These are phyloP conservation scores for Drosophila multiciliata DNA, from an alignment of 2,888 invertebrate species.

Conservation along the genomic window DNA sequence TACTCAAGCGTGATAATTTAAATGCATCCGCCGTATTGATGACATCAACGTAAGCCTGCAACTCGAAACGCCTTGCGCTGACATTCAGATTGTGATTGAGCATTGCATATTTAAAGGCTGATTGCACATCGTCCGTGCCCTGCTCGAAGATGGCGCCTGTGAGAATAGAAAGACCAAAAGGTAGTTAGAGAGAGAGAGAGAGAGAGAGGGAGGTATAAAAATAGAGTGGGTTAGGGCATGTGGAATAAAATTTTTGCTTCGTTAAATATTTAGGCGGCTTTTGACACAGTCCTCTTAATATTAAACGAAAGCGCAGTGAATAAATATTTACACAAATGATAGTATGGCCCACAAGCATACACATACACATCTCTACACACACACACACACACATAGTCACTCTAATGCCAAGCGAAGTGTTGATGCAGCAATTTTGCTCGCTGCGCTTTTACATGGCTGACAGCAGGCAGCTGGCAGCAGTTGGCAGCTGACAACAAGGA, in stretches of 20 bases:
- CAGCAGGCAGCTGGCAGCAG: slow-evolving; percentile 29
- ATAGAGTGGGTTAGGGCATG: slow-evolving; percentile 16
- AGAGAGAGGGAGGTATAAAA: slow-evolving; percentile 68
- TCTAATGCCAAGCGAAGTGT: slow-evolving; percentile 74
- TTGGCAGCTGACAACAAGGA: slow-evolving; percentile 25
- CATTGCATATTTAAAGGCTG: slow-evolving; percentile 96
- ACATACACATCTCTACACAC: slow-evolving; percentile 18
- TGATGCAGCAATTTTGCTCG: slow-evolving; percentile 78
- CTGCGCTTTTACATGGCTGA: slow-evolving; percentile 64
- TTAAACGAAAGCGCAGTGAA: slow-evolving; percentile 68
- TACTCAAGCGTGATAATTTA: slow-evolving; percentile 95
- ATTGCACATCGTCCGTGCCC: slow-evolving; percentile 95
- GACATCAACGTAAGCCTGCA: slow-evolving; percentile 95
- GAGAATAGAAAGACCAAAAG: slow-evolving; percentile 17
- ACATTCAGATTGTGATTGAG: slow-evolving; percentile 94
- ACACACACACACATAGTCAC: slow-evolving; percentile 31
- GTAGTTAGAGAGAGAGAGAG: slow-evolving; percentile 77
- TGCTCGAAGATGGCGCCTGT: slow-evolving; percentile 96
- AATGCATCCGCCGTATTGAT: slow-evolving; percentile 97
- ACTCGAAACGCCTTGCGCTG: slow-evolving; percentile 91
- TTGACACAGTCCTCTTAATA: slow-evolving; percentile 77
- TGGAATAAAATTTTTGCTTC: slow-evolving; percentile 64
- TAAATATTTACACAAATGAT: slow-evolving; percentile 79
- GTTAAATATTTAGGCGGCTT: slow-evolving; percentile 77
- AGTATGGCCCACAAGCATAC: slow-evolving; percentile 42